Base-by-base conservation (phyloP, 2,113 vertebrate genomes). In the Chiloscyllium plagiosum region DNA sequence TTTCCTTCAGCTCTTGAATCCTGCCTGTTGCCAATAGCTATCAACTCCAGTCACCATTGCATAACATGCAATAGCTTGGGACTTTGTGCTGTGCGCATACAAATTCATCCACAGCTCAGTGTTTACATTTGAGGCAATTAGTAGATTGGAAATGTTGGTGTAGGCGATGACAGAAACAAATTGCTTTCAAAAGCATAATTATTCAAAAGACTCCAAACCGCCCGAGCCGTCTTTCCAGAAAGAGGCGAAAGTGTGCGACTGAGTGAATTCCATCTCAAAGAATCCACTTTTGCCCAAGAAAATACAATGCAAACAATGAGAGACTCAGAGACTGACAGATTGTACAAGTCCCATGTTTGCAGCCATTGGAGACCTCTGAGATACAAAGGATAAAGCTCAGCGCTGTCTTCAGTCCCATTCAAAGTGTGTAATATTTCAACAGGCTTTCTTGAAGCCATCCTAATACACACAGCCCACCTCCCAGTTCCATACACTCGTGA, bases 381-480 rank as follows among this genome's bases (percentile, higher is more conserved):
- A 96, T 96, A 96, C 47, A 96, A 97, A 26, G 96, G 97, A 97
- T 97, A 97, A 97, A 96, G 96, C 94, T 97, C 97, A 96, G 97
- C 97, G 96, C 96, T 95, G 97, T 97, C 97, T 97, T 96, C 97
- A 96, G 97, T 96, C 52, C 94, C 97, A 97, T 97, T 97, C 97
- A 96, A 97, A 90, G 87, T 33, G 29, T 24, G 22, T 24, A 29
- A 89, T 26, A 5, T 89, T 26, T 33, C 33, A 90, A 90, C 52
- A 90, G 52, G 52, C 87, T 33, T 90, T n/a, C 52, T 29, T 12
- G 52, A 29, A 89, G 29, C 52, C 24, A 17, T 33, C 50, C 29
- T 1, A 90, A 90, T 33, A 52, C 52, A 3, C 85, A 76, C 26
- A 13, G 0, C 37, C 19, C 80, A 19, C 87, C 10, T 33, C 87